Evolutionary conservation across 2,888 invertebrate species (phyloP).

Genomic region (Byasa hedistus): DNA sequence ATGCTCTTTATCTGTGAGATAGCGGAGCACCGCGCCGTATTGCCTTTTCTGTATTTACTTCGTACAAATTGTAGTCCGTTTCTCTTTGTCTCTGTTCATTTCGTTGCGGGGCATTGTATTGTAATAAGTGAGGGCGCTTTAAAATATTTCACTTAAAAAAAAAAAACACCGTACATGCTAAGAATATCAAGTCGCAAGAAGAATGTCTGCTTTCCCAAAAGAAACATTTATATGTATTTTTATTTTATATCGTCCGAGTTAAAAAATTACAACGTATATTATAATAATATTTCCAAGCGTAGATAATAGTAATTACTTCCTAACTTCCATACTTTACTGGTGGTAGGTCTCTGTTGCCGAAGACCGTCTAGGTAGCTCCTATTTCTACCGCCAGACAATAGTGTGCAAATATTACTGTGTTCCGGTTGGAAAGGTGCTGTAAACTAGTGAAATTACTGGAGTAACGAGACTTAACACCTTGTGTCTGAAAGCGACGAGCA

Average conservation of each 20-base stretch:
- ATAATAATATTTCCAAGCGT: too few relatives aligned
- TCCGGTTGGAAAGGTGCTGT: too few relatives aligned
- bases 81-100: constrained; percentile 13
- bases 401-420: too few relatives aligned
- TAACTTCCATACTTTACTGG: too few relatives aligned
- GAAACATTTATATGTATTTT: neutral
- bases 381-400: too few relatives aligned
- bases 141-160: constrained; percentile 14
- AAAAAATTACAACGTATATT: too few relatives aligned
- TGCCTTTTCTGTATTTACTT: constrained; percentile 10
- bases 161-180: constrained; percentile 1
- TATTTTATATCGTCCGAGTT: neutral
- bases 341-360: too few relatives aligned
- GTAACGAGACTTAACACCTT: too few relatives aligned
- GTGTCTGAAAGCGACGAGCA: too few relatives aligned
- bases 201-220: neutral
- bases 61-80: constrained; percentile 26
- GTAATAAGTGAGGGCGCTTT: constrained; percentile 13
- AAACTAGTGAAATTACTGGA: too few relatives aligned
- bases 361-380: too few relatives aligned
- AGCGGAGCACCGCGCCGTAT: constrained; percentile 8
- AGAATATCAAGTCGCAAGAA: neutral
- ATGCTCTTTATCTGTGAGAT: constrained; percentile 30
- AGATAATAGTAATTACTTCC: too few relatives aligned
- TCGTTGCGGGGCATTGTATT: constrained; percentile 24